phyloP scores from a whole-genome alignment of 2,888 invertebrate genomes.

The Amphipyra berbera region DNA sequence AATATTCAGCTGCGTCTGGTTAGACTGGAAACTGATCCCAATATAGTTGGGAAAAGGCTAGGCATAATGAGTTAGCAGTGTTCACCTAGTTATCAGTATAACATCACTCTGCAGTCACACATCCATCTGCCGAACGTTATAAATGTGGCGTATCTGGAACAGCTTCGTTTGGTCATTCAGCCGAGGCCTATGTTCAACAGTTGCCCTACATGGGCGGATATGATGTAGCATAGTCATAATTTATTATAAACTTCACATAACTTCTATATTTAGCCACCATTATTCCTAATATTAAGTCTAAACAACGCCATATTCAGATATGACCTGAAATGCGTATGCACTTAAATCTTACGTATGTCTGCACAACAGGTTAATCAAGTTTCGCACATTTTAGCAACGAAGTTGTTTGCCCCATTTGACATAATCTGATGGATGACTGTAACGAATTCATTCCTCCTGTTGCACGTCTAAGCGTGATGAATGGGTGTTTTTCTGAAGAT shows the following conservation, averaged over 20 bases:
- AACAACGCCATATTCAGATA: constrained; percentile 47
- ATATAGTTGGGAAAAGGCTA: too few species aligned
- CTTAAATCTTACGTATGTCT: constrained; percentile 41
- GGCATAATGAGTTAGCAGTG: too few species aligned
- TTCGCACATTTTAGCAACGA: constrained; percentile 41
- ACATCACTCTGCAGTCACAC: background rate
- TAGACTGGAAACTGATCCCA: too few species aligned
- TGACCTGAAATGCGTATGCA: constrained; percentile 47
- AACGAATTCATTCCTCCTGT: constrained; percentile 43
- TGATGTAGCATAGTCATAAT: constrained; percentile 34
- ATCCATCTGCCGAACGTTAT: constrained; percentile 28
- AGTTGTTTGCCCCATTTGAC: constrained; percentile 38
- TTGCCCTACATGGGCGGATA: constrained; percentile 21
- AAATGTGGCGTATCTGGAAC: constrained; percentile 29
- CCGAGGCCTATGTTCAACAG: constrained; percentile 21
- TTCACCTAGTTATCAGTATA: too few species aligned
- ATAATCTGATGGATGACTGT: constrained; percentile 50
- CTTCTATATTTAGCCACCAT: constrained; percentile 38
- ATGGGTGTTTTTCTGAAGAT: constrained; percentile 37
- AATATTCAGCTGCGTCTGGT: too few species aligned
- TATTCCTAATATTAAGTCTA: constrained; percentile 51
- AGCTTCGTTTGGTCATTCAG: constrained; percentile 23
- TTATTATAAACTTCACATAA: constrained; percentile 45
- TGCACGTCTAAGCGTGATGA: constrained; percentile 31
- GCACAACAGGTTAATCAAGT: constrained; percentile 45